Base-by-base conservation (phyloP, 2,113 vertebrate genomes). In the Eulacestoma nigropectus region DNA sequence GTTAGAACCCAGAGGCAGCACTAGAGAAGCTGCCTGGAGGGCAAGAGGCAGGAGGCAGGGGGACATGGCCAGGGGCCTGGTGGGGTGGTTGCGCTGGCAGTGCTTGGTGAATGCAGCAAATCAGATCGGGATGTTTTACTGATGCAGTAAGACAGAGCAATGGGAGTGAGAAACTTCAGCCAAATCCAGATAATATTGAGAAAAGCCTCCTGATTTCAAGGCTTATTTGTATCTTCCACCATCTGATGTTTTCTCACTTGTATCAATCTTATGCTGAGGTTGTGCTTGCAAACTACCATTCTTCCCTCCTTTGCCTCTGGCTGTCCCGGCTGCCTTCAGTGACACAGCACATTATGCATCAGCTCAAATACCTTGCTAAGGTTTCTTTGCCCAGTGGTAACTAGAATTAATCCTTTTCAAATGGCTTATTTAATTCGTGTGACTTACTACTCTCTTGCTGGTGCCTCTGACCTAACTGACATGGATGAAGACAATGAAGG, bases 401-500 rank as follows among this genome's bases (percentile, higher is more conserved):
- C 37, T 74, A 81, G 84, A 93, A 72, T 77, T 41, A 96, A 93
- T 75, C 47, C 76, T 67, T 49, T 76, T 76, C 21, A 70, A 69
- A 95, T 32, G 29, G n/a, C 18, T 91, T 83, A 52, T 69, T 93
- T 89, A 75, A 76, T 83, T 94, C 49, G 72, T 37, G 23, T 53
- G 60, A 73, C 46, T 87, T 87, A 87, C 6, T 7, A 26, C 17
- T 50, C 32, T 84, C 55, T 67, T 59, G 56, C 41, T 67, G 65
- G 25, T 82, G 41, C 62, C 79, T 83, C 92, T 90, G 87, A 92
- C 68, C 73, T 78, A 78, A 68, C 14, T 60, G 46, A 80, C 79
- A 44, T 6, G 13, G 1, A 3, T 59, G 57, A 86, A 92, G 65
- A 90, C 10, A 87, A 77, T 16, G 30, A 91, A 87, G 35, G 55